A percentile compares a stretch with the other conserved stretches of the same genome.
Evolutionary conservation across 2,113 vertebrate species (phyloP).

Genomic region (Tenrec ecaudatus): DNA sequence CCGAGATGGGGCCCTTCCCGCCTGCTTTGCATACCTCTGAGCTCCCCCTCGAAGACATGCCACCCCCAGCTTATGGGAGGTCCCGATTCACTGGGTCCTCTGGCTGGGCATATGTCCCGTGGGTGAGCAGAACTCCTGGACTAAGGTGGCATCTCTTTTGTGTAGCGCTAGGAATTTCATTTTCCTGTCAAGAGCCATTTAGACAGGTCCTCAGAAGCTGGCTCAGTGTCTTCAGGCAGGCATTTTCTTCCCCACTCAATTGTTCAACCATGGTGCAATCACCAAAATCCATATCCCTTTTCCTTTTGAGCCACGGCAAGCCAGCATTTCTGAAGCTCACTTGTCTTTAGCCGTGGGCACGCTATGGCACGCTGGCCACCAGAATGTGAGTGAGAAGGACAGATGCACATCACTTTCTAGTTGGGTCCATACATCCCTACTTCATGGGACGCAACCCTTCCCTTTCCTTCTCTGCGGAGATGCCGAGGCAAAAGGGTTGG

Average conservation of each 20-base stretch:
- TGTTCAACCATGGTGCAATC: not conserved
- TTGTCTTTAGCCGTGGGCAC: not conserved
- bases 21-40: accelerated
- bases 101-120: not conserved
- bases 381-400: not conserved
- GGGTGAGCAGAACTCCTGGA: not conserved
- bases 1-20: not conserved
- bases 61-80: not conserved
- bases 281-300: not conserved
- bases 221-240: not conserved
- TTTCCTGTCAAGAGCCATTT: not conserved
- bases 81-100: not conserved
- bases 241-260: not conserved
- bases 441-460: not conserved
- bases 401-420: not conserved
- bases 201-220: not conserved
- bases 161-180: not conserved
- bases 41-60: not conserved
- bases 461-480: not conserved
- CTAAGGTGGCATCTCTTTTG: not conserved
- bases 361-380: not conserved
- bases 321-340: not conserved
- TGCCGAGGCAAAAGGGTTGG: not conserved
- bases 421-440: not conserved
- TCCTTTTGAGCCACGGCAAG: not conserved